phyloP scores from a whole-genome alignment of 64 coral and sea anemone species.

The Catalaphyllia jardinei region DNA sequence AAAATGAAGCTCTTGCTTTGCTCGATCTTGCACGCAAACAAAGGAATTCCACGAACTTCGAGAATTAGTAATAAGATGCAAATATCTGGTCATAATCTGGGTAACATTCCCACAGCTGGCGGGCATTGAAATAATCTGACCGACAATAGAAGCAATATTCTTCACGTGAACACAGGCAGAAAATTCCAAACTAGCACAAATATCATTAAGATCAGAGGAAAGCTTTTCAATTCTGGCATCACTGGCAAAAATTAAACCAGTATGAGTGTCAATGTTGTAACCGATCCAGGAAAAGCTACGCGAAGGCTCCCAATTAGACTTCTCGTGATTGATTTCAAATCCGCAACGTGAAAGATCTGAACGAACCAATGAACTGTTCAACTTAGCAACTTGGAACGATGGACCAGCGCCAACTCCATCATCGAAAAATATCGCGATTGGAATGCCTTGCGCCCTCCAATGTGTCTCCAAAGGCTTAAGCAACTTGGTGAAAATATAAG shows the following conservation, averaged over 20 bases:
- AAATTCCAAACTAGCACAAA: neutral
- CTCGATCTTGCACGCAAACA: neutral
- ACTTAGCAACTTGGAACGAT: neutral
- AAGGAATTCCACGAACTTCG: neutral
- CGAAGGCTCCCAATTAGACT: neutral
- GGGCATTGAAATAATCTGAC: neutral
- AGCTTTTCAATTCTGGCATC: slow-evolving; percentile 21
- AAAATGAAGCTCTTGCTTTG: neutral
- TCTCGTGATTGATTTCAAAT: slow-evolving; percentile 36
- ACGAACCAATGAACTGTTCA: no score
- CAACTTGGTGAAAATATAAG: no score
- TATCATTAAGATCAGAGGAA: neutral
- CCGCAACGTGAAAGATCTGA: neutral
- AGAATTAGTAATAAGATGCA: slow-evolving; percentile 26
- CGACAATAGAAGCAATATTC: slow-evolving; percentile 3
- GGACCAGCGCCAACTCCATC: neutral
- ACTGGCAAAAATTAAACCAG: neutral
- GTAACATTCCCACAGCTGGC: slow-evolving; percentile 4
- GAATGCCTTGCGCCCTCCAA: no score
- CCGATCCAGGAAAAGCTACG: neutral
- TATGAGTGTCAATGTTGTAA: slow-evolving; percentile 10
- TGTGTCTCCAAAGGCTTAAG: slow-evolving; percentile 10
- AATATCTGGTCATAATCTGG: slow-evolving; percentile 38
- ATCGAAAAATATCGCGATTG: slow-evolving; percentile 23
- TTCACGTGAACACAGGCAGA: neutral